Evolutionary conservation across 2,797 vertebrate genomes (phyloP), one percentile per base, ranked within the genome.

Genomic region (Varecia variegata): DNA sequence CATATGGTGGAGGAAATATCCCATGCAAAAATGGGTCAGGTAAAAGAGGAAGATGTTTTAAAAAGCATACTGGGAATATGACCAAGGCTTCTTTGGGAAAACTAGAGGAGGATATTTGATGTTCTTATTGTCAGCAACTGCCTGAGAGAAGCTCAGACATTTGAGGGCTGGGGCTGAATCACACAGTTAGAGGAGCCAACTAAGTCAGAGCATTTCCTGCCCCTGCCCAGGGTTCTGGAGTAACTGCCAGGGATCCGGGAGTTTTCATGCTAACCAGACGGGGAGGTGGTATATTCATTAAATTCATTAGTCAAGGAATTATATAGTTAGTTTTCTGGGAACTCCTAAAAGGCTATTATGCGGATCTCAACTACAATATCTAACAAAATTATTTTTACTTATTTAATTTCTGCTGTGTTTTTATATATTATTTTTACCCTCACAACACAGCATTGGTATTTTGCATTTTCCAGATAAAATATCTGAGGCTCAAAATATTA

Each of bases 1-100:
- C 81, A 68, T 81, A 91, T 82, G 70, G 54, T 60, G 10, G 71
- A 67, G 74, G 97, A 97, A 94, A 94, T 40, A 93, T 21, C 18
- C 38, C 60, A 73, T 12, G 45, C 20, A 95, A 96, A 97, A 97
- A 74, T 93, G 65, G 88, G 56, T 84, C 92, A 92, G 82, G 77
- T 92, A 93, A 83, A 92, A 96, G 32, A 88, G 38, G 62, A 74
- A 95, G 38, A 68, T 68, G 56, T 84, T 67, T 82, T 60, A 62
- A 68, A 77, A 50, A 80, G 54, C 38, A 52, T 68, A 47, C 60
- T 73, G 88, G 70, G 77, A 91, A 77, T 81, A 89, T 83, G 70
- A 67, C 54, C 45, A 73, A 82, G 40, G 15, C 13, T 90, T 94
- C 81, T 38, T 43, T 68, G 60, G 50, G 38, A 77, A 93, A 68